Base-by-base conservation (phyloP, 2,113 vertebrate species). In the Apodemus sylvaticus region DNA sequence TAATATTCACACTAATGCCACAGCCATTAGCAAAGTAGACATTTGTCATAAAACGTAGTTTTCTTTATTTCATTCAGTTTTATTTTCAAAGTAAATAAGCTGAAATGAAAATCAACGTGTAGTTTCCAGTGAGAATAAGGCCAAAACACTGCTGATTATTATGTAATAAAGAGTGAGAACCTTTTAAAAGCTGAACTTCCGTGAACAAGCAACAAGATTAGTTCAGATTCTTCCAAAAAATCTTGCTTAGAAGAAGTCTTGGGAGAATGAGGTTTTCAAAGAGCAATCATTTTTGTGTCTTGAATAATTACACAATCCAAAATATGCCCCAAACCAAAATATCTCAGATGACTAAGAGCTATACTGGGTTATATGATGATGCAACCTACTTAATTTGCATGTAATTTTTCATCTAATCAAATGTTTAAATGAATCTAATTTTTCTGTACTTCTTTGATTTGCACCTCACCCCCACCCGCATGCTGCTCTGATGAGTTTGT, bases 261-360 rank as follows among this genome's bases (percentile, higher is more conserved):
- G 29, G 13, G 42, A 95, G 39, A 89, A 94, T 91, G 48, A 94
- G 19, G 34, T 95, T 90, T 94, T 24, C 48, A 89, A 83, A 91
- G 74, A 95, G 90, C 24, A 31, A 92, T 89, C 58, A 88, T 94
- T 94, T 96, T 96, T 4, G 58, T 95, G 76, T 88, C 51, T 86
- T 58, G 45, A 96, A 90, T 94, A 91, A 96, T 94, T 77, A 95
- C 7, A 48, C 36, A 53, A 31, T 31, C 82, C 26, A 55, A 53
- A 89, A 91, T 86, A 60, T 16, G 19, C 0, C 14, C 29, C 62
- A 85, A 77, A 22, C 58, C 22, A 90, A 97, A 97, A 94, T 96
- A 97, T 95, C 48, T 17, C 66, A 58, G 93, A 95, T 96, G 93
- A 97, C 93, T 96, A 96, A 97, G 66, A 91, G 64, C 77, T 96